A percentile compares a stretch with the other conserved stretches of the same genome.
phyloP scores from a whole-genome alignment of 1,140 invertebrate genomes.

The Oryctes rhinoceros region DNA sequence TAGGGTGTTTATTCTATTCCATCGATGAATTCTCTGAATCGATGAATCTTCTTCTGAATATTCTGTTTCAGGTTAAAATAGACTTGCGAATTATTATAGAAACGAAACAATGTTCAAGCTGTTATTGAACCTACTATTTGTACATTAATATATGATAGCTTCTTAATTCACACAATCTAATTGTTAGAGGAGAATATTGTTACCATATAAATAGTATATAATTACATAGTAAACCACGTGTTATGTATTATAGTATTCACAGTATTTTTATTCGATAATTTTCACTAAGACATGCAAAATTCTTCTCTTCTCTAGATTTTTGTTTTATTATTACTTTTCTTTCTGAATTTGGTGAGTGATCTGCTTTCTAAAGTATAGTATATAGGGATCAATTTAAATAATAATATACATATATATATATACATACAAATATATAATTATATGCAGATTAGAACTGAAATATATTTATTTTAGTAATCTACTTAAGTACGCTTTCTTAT shows the following conservation, averaged over 20 bases:
- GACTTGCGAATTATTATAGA: too few relatives aligned
- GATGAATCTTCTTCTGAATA: too few relatives aligned
- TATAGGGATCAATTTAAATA: slow-evolving; percentile 37
- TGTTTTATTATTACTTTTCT: not conserved
- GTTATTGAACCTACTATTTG: not conserved
- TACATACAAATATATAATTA: slow-evolving; percentile 17
- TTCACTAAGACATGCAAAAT: not conserved
- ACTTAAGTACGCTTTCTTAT: slow-evolving; percentile 23
- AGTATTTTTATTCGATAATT: slow-evolving; percentile 21
- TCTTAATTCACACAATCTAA: not conserved
- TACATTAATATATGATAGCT: not conserved
- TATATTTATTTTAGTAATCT: slow-evolving; percentile 19
- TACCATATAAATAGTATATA: slow-evolving; percentile 24
- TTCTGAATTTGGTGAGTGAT: not conserved
- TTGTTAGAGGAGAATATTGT: slow-evolving; percentile 31
- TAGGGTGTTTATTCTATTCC: too few relatives aligned
- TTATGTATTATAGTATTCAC: slow-evolving; percentile 15
- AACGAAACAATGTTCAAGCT: too few relatives aligned
- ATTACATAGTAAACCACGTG: not conserved
- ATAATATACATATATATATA: not conserved
- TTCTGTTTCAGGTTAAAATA: too few relatives aligned
- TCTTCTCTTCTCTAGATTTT: not conserved
- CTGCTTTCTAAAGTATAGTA: slow-evolving; percentile 23
- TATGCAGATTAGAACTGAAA: slow-evolving; percentile 31
- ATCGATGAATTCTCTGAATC: too few relatives aligned